Conservation (phyloP, 2,797 vertebrate genomes). For the Babyrousa celebensis region DNA sequence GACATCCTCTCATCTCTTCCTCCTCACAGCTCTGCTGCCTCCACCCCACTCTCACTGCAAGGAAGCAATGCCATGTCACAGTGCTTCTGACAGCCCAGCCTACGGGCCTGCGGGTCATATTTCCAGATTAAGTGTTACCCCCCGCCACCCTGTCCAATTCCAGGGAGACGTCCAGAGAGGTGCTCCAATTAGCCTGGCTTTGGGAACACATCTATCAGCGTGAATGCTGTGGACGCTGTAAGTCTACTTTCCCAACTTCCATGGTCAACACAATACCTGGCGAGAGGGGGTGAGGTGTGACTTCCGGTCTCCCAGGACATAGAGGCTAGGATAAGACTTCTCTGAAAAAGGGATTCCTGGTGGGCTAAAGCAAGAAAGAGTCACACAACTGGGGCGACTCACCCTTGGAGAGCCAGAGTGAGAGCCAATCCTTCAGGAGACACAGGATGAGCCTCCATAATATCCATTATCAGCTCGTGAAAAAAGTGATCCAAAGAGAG, state of each 20-base stretch:
- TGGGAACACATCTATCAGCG: background rate
- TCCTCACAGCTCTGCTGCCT: background rate
- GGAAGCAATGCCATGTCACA: background rate
- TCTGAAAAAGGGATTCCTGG: background rate
- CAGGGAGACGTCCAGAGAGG: background rate
- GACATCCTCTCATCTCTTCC: background rate
- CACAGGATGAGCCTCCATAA: fast-evolving
- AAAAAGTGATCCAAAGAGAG: background rate
- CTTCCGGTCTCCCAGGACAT: background rate
- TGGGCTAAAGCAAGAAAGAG: background rate
- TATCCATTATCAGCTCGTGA: background rate
- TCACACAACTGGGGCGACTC: background rate
- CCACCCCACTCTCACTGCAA: background rate
- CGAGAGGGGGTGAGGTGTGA: background rate
- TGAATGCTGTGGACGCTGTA: fast-evolving
- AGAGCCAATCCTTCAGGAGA: background rate
- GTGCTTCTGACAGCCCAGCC: background rate
- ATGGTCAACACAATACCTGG: background rate
- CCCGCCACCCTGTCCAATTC: too few relatives aligned
- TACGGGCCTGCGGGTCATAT: fast-evolving
- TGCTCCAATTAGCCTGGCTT: background rate
- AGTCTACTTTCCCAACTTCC: background rate
- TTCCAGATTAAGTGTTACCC: background rate
- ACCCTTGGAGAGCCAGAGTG: background rate
- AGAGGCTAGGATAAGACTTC: background rate